Conservation (phyloP, 2,888 invertebrate species). For the Clunio marinus region DNA sequence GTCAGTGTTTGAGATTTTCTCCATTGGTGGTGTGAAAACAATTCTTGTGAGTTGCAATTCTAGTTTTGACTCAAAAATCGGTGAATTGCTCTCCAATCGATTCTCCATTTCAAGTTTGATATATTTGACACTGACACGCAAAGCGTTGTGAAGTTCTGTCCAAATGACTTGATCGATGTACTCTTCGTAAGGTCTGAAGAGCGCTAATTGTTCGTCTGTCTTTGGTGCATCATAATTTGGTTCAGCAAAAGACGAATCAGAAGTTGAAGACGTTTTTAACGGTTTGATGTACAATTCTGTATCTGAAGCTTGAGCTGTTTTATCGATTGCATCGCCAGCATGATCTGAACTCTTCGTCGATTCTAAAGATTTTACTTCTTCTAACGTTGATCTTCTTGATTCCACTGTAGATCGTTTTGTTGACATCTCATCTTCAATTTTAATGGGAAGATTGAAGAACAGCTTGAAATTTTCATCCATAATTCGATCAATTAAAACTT, state of each 20-base stretch:
- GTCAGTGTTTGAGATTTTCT: conserved; percentile 48
- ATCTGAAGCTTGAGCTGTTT: conserved; percentile 11
- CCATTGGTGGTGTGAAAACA: conserved; percentile 66
- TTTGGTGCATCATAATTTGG: conserved; percentile 43
- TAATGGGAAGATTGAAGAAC: conserved; percentile 59
- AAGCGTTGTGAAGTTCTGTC: conserved; percentile 55
- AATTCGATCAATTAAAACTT: conserved; percentile 56
- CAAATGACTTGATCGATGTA: conserved; percentile 62
- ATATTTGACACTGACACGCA: conserved; percentile 46
- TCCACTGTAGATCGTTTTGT: conserved; percentile 30
- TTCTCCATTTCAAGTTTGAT: conserved; percentile 48
- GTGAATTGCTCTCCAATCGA: conserved; percentile 47
- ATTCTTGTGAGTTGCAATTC: conserved; percentile 70
- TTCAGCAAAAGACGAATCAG: not conserved
- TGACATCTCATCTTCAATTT: conserved; percentile 43
- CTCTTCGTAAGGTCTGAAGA: conserved; percentile 55
- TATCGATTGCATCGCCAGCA: not conserved
- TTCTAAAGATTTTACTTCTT: conserved; percentile 40
- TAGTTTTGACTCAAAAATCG: conserved; percentile 73
- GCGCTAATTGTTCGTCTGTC: conserved; percentile 42
- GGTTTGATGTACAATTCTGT: not conserved
- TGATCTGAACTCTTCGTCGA: conserved; percentile 38
- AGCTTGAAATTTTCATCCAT: conserved; percentile 64
- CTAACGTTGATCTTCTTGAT: conserved; percentile 1
- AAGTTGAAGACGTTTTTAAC: not conserved